Evolutionary conservation across 2,113 vertebrate genomes (phyloP).

Genomic region (Odontophorus gujanensis): DNA sequence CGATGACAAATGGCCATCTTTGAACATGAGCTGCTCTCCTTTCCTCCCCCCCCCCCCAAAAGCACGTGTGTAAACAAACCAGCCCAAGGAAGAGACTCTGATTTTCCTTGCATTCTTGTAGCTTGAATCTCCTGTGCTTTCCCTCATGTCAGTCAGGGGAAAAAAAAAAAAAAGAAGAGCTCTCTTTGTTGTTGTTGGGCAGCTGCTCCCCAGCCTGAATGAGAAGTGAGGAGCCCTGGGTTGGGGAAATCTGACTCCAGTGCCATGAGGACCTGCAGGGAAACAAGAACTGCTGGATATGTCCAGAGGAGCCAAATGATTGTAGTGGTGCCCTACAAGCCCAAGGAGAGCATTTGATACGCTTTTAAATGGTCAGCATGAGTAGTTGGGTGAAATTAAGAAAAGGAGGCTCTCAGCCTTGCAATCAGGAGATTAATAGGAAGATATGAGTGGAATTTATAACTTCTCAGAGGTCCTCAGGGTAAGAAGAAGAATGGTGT

Average conservation of each 20-base stretch:
- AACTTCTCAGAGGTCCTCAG: neutral
- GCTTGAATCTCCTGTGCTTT: neutral
- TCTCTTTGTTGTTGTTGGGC: conserved; percentile 8
- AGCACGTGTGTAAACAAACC: neutral
- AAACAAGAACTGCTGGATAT: conserved; percentile 2
- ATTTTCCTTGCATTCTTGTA: neutral
- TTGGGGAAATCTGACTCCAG: conserved; percentile 48
- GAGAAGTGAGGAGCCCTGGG: conserved; percentile 35
- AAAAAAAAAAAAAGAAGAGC: neutral
- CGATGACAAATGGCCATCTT: neutral
- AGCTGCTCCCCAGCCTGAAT: neutral
- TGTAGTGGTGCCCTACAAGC: neutral
- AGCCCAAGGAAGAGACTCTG: neutral
- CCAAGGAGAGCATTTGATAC: neutral
- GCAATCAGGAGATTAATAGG: neutral
- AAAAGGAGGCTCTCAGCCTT: neutral
- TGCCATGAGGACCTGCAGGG: neutral
- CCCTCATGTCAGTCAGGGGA: neutral
- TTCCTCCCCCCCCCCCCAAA: neutral
- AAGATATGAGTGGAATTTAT: neutral
- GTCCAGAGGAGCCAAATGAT: neutral
- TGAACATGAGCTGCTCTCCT: neutral
- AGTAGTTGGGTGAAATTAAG: neutral
- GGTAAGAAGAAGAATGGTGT: neutral
- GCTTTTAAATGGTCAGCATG: neutral